Percentiles rank a stretch among this genome's conserved stretches.
Evolutionary conservation across 2,113 vertebrate species (phyloP).

Genomic region (Harpagus bidentatus): DNA sequence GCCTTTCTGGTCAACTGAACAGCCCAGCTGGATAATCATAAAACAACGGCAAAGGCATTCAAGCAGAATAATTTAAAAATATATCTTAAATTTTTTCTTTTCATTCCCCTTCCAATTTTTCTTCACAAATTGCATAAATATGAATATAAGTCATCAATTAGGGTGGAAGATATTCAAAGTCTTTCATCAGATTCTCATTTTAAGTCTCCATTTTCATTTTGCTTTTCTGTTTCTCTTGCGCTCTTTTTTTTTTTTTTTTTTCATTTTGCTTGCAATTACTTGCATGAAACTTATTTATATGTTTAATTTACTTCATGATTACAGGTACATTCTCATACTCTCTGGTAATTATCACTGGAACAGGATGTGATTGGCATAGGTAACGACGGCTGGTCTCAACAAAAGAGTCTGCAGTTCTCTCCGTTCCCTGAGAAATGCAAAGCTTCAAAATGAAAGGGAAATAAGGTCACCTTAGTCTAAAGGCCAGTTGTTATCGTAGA

Average conservation of each 20-base stretch:
- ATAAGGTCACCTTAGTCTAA: not conserved
- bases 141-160: conserved; percentile 50
- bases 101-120: conserved; percentile 25
- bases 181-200: conserved; percentile 34
- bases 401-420: not conserved
- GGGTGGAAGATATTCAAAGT: not conserved
- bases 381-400: not conserved
- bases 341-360: not conserved
- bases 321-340: not conserved
- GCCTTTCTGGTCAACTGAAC: not conserved
- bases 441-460: not conserved
- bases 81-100: conserved; percentile 49
- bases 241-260: not conserved
- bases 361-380: conserved; percentile 2
- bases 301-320: conserved; percentile 32
- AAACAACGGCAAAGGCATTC: not conserved
- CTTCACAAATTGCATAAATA: conserved; percentile 20
- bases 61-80: not conserved
- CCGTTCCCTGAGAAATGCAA: not conserved
- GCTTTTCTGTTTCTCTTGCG: not conserved
- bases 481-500: not conserved
- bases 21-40: not conserved
- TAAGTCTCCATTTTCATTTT: not conserved
- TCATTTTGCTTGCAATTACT: conserved; percentile 25
- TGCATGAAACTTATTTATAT: conserved; percentile 17